Evolutionary conservation across 2,113 vertebrate genomes (phyloP), one percentile per base, ranked within the genome.

Genomic region (Tyrannus savana): DNA sequence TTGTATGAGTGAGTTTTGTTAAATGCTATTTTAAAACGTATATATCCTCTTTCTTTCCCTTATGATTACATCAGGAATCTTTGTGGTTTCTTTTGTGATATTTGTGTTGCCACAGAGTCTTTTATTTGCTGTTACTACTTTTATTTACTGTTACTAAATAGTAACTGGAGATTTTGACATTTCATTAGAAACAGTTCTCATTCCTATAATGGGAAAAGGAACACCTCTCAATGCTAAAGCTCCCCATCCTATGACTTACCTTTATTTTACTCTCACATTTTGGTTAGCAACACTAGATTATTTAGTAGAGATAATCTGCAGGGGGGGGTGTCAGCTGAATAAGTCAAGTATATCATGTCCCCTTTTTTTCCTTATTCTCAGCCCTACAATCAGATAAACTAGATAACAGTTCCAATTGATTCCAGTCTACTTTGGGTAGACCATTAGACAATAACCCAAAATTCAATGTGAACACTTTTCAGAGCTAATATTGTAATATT

Each of bases 111-210:
- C 88, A 71, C 31, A 4, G 30, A 25, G 30, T 67, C 39, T 95
- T 95, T 95, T 95, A 92, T 96, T 95, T 94, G 64, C 76, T 89
- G 73, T 96, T 95, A 56, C 60, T 47, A 17, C 69, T 95, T 95
- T 94, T 93, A 96, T 93, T 95, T 95, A 89, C 80, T 92, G 93
- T 92, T 84, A 78, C 50, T 73, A 89, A 95, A 80, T 6, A 71
- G 75, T 77, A 93, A 96, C 42, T 85, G 69, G 86, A 92, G 83
- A 89, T 72, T 94, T 59, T 87, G 69, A 84, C 73, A 42, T 93
- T 49, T 84, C 53, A 60, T 90, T 95, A 86, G 76, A 86, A 90
- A 87, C 47, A 82, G 63, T 73, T 81, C 47, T 87, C 78, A 27
- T 91, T 96, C 74, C 28, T 91, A 22, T 77, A 83, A 91, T 28